phyloP scores from a whole-genome alignment of 1,140 invertebrate species.

The Berghia stephanieae region DNA sequence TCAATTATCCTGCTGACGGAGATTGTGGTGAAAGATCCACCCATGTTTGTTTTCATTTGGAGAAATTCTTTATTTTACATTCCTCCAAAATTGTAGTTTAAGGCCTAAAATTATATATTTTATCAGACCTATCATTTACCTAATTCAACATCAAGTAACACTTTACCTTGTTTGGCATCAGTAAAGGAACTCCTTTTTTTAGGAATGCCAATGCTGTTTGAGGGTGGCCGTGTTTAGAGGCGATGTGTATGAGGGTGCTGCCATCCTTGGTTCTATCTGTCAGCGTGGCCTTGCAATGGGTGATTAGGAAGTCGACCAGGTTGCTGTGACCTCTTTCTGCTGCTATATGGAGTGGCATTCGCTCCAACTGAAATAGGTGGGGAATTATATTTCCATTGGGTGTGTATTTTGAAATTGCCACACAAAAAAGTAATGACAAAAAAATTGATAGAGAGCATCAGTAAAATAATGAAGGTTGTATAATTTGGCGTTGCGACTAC shows the following conservation, averaged over 20 bases:
- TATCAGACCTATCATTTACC: neutral
- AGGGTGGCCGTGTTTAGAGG: constrained; percentile 93
- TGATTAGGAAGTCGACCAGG: constrained; percentile 94
- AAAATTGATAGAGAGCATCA: too few species aligned
- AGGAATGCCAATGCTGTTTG: constrained; percentile 98
- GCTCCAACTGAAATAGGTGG: constrained; percentile 82
- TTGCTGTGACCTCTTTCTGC: constrained; percentile 95
- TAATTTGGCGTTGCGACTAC: too few species aligned
- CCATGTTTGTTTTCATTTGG: too few species aligned
- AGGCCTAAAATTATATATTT: too few species aligned
- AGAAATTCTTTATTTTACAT: too few species aligned
- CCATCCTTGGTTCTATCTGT: constrained; percentile 77
- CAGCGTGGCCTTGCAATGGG: constrained; percentile 95
- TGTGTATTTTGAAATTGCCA: too few species aligned
- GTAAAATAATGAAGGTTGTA: too few species aligned
- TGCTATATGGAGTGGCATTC: constrained; percentile 95
- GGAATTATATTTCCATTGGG: too few species aligned
- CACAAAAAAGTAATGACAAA: too few species aligned
- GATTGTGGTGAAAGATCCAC: too few species aligned
- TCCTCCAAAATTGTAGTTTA: too few species aligned
- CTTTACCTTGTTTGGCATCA: constrained; percentile 94
- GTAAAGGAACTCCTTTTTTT: constrained; percentile 98
- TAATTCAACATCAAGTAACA: neutral
- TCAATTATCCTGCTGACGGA: too few species aligned
- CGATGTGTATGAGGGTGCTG: constrained; percentile 97